Conservation (phyloP, 2,888 invertebrate species). For the Mimas tiliae region DNA sequence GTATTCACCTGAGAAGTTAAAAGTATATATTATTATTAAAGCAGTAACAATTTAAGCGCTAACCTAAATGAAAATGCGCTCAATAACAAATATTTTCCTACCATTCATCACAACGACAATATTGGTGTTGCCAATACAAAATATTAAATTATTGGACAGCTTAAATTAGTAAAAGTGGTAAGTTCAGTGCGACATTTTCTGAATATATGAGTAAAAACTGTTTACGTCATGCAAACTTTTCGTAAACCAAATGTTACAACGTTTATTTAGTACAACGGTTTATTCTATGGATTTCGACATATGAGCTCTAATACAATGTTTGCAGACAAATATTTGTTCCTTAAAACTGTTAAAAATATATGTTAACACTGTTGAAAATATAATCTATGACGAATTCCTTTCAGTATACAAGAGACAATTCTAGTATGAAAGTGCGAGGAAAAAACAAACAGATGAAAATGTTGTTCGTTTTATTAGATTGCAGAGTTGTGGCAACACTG, state of each 20-base stretch:
- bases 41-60: not conserved
- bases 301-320: not conserved
- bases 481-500: constrained; percentile 11
- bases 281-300: not conserved
- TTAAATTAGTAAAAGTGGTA: not conserved
- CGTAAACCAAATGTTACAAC: not conserved
- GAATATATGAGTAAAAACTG: not conserved
- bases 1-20: no score
- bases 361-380: not conserved
- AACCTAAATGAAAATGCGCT: not conserved
- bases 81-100: not conserved
- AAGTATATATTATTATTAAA: no score
- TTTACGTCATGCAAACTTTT: not conserved
- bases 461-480: not conserved
- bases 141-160: not conserved
- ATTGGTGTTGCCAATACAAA: not conserved
- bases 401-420: not conserved
- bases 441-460: not conserved
- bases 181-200: not conserved
- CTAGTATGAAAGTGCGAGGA: not conserved
- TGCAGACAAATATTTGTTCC: not conserved
- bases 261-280: not conserved
- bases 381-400: not conserved
- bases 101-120: constrained; percentile 8
- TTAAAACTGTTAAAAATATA: no score